Percentiles rank a stretch among this genome's conserved stretches.
phyloP scores from a whole-genome alignment of 2,888 invertebrate species.

The Ferdinandea cuprea region DNA sequence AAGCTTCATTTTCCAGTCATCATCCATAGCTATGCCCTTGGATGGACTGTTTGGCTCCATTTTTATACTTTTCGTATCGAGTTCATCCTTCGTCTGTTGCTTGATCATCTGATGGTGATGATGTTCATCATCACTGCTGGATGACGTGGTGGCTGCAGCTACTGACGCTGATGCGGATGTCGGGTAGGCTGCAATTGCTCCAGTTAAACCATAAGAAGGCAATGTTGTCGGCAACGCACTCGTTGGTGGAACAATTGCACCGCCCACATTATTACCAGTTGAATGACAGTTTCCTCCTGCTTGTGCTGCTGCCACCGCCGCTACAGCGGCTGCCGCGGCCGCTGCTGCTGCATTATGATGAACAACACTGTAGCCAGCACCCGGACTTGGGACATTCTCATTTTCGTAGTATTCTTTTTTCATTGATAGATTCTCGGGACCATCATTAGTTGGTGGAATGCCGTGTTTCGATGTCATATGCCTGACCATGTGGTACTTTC shows the following conservation, averaged over 20 bases:
- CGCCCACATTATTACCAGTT: constrained; percentile 27
- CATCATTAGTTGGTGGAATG: constrained; percentile 79
- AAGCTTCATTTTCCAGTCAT: constrained; percentile 83
- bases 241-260: constrained; percentile 55
- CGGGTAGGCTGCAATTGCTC: constrained; percentile 81
- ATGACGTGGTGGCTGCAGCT: constrained; percentile 27
- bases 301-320: constrained; percentile 55
- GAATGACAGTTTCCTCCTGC: constrained; percentile 42
- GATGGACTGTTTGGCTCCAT: constrained; percentile 76
- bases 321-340: constrained; percentile 64
- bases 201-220: constrained; percentile 80
- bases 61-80: constrained; percentile 68
- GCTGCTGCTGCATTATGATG: constrained; percentile 53
- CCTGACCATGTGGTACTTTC: constrained; percentile 84
- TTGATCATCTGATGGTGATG: constrained; percentile 14
- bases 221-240: constrained; percentile 78
- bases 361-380: constrained; percentile 39
- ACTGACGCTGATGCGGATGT: constrained; percentile 78
- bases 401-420: constrained; percentile 78
- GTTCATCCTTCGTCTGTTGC: constrained; percentile 11
- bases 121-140: constrained; percentile 61
- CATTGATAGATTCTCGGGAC: constrained; percentile 81
- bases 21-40: constrained; percentile 78
- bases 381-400: constrained; percentile 75
- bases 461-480: constrained; percentile 83